Evolutionary conservation across 1,140 invertebrate genomes (phyloP), one percentile per base, ranked within the genome.

Genomic region (Bombus superbus): DNA sequence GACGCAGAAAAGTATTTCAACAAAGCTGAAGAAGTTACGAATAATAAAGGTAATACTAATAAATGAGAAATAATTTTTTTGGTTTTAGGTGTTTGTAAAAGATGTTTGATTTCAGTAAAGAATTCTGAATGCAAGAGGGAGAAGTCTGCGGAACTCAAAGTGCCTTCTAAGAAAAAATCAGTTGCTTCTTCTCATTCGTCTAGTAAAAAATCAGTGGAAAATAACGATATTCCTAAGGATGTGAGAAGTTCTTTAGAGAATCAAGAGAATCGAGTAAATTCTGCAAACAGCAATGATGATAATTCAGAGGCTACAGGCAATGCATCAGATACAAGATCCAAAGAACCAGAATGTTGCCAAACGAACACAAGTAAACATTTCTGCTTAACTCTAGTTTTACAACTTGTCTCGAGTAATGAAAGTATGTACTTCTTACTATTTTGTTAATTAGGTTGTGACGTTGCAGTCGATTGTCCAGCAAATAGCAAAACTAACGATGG

Each of bases 241-340:
- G 72, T 73, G 64, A 92, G 87, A 77, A 85, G 86, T 83, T 91
- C 64, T 18, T 93, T 93, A 76, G 94, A 95, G 79, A 93, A 95
- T 91, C 95, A 94, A 76, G 95, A 95, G 84, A 95, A 95, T 91
- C 93, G 91, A 88, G 91, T 92, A 68, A 93, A 92, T 77, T 92
- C 89, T 88, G 87, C 87, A 28, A 90, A 87, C 84, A 92, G 88
- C 72, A 91, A 94, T 79, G 90, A 91, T 47, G 86, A 77, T 71
- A 90, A 91, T 78, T 80, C 53, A 25, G 85, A 92, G 68, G 77
- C 81, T 74, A 59, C 74, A 59, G 69, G 35, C 57, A 85, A 66
- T 47, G 53, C 59, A 79, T 77, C 76, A 59, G 85, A 92, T 44
- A 72, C 38, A 81, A 85, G 76, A 74, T 86, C 78, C 13, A 88